Evolutionary conservation across 1,140 invertebrate genomes (phyloP), one percentile per base, ranked within the genome.

Genomic region (Zaprionus gabonicus): DNA sequence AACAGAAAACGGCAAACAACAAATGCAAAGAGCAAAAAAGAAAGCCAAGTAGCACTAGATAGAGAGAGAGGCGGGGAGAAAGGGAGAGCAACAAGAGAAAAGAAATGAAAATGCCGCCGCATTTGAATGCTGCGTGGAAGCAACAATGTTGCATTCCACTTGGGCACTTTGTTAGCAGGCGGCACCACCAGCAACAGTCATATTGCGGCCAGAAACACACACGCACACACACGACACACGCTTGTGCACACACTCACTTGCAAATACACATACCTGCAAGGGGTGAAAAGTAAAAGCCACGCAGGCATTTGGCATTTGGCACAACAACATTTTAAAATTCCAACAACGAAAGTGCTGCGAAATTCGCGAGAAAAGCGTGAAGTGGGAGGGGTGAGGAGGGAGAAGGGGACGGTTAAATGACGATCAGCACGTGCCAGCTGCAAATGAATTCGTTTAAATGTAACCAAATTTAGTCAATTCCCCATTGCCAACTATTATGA

Each of bases 111-210:
- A 87, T 88, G 83, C 83, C 76, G 82, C 82, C 76, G 71, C 84
- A 88, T 88, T 87, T 88, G 84, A 88, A 88, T 90, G 84, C 85
- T 90, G 85, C 80, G 73, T 76, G 73, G 85, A 75, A 88, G 85
- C 81, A 90, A 90, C 85, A 90, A 91, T 91, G 85, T 90, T 90
- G 85, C 85, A 90, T 91, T 77, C 85, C 86, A 90, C 86, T 90
- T 85, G 85, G 79, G 86, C 73, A 90, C 85, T 90, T 90, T 90
- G 85, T 90, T 90, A 90, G 85, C 76, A 78, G 57, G 15, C 71
- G 57, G 59, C 62, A 71, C 72, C 80, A 76, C 31, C 78, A 77
- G 62, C 57, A 66, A 69, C 76, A 75, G 71, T 78, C 70, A 62
- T 77, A 67, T 67, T 76, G 63, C 49, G 63, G 74, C 75, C 57